Evolutionary conservation across 2,888 invertebrate species (phyloP).

Genomic region (Sturmia bella): DNA sequence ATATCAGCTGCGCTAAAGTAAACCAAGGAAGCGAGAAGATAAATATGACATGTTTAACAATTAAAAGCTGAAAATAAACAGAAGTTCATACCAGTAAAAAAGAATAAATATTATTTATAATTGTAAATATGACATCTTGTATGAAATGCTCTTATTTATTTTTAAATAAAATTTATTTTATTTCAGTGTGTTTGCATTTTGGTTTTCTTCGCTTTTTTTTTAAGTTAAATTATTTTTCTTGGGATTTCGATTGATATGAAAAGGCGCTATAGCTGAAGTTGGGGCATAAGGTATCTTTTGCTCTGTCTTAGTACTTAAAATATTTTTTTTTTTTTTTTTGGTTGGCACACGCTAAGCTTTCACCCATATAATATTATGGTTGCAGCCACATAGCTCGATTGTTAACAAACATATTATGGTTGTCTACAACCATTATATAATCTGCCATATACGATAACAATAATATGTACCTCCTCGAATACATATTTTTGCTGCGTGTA

Average conservation of each 20-base stretch:
- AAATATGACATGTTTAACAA: conserved; percentile 70
- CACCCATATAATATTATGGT: no score
- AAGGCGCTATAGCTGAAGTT: no score
- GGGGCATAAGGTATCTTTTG: no score
- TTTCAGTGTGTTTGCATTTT: neutral
- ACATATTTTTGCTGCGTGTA: no score
- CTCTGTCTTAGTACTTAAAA: no score
- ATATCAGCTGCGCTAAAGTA: conserved; percentile 67
- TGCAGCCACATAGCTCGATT: no score
- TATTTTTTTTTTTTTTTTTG: no score
- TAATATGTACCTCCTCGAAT: no score
- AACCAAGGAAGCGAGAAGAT: conserved; percentile 70
- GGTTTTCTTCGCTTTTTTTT: neutral
- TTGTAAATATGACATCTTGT: conserved; percentile 54
- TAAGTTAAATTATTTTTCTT: neutral
- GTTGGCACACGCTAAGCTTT: no score
- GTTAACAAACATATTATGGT: no score
- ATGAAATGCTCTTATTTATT: conserved; percentile 49
- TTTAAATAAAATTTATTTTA: conserved; percentile 57
- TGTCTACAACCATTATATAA: no score
- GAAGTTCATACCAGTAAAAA: conserved; percentile 62
- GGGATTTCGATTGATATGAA: neutral
- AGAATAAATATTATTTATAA: conserved; percentile 61
- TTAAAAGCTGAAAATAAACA: conserved; percentile 70
- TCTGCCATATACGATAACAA: no score